Evolutionary conservation across 2,797 vertebrate species (phyloP).

Genomic region (Onychomys leucogaster): DNA sequence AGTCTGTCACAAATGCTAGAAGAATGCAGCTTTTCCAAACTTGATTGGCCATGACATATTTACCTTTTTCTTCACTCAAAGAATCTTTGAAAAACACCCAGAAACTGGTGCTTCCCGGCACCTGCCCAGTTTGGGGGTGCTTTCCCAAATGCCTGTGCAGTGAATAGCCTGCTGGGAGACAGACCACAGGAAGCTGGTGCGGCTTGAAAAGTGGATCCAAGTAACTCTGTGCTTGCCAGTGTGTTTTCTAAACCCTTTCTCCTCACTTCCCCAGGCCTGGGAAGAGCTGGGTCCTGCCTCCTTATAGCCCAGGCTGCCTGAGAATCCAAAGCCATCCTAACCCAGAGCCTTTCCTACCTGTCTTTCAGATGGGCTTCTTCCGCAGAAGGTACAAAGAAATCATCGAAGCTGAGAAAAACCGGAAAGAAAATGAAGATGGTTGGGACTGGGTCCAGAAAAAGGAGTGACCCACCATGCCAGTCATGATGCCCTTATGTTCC

Average conservation of each 20-base stretch:
- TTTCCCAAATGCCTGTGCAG: background rate
- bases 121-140: background rate
- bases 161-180: background rate
- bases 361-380: conserved; percentile 98
- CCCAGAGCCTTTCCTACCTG: background rate
- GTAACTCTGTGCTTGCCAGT: background rate
- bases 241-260: background rate
- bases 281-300: background rate
- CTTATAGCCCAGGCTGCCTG: background rate
- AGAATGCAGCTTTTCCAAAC: background rate
- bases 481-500: conserved; percentile 80
- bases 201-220: background rate
- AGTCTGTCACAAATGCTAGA: background rate
- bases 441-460: conserved; percentile 99
- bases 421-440: conserved; percentile 97
- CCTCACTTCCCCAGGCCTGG: no score
- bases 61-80: background rate
- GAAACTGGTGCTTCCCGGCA: background rate
- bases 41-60: background rate
- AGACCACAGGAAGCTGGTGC: background rate
- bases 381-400: conserved; percentile 98
- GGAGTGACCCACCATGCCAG: conserved; percentile 91
- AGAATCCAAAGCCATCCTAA: background rate
- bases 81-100: background rate
- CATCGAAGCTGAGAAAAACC: conserved; percentile 98